Evolutionary conservation across 1,140 invertebrate genomes (phyloP), one percentile per base, ranked within the genome.

Genomic region (Euwallacea similis): DNA sequence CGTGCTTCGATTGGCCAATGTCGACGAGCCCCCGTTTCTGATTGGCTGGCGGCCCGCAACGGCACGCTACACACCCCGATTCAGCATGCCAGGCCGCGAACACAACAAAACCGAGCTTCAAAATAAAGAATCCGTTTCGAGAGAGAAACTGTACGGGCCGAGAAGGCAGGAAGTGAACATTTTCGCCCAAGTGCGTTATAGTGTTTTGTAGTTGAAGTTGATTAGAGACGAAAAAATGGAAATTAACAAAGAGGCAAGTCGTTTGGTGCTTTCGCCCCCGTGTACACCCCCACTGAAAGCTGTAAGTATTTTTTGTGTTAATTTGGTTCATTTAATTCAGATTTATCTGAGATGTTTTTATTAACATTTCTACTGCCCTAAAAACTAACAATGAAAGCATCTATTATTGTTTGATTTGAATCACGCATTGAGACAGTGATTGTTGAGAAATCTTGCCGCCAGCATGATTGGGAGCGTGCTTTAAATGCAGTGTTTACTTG

Each of bases 221-320:
- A 43, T 58, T 21, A 33, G n/a, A 42, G 33, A 54, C 9, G 41
- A 53, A 6, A 69, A 13, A 53, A 69, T 69, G 67, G 72, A 69
- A 68, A 61, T 67, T 7, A 65, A 63, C 55, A 54, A 71, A 65
- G 15, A 55, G 9, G 33, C 55, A 4, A 42, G 7, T 7, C 41
- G 8, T 21, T 47, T 73, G 16, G 62, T 84, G 67, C 82, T 86
- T 60, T 88, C 86, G 65, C 87, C 87, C 65, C 87, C 87, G 58
- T 84, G 84, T 70, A 87, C 86, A 70, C 87, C 87, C 67, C 85
- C 85, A 66, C 75, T 86, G 15, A 84, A 84, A 78, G 80, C 83
- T 72, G 86, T 87, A 84, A 87, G 86, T 83, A n/a, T 71, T 74
- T 71, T 71, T 71, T 72, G 21, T 69, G 61, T 72, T 63, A 50